Conservation (phyloP, 1,140 invertebrate species). For the Aphis craccivora region DNA sequence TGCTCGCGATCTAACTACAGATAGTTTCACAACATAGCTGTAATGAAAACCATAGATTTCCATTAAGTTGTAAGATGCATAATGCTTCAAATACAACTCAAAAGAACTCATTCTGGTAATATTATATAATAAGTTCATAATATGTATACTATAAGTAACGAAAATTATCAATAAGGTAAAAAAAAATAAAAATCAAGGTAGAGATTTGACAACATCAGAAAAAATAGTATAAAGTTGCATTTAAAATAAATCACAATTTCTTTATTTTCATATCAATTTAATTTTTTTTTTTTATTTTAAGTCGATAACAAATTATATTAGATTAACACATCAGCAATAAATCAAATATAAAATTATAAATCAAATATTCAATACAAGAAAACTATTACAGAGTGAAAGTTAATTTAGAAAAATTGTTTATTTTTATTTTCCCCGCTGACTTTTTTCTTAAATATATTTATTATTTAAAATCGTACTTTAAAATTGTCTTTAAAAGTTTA, state of each 20-base stretch:
- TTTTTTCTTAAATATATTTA: neutral
- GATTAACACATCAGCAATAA: too few species aligned
- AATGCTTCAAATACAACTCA: neutral
- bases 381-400: neutral
- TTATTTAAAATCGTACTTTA: neutral
- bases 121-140: neutral
- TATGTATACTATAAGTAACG: neutral
- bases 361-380: neutral
- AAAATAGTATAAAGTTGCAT: neutral
- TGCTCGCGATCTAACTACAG: neutral
- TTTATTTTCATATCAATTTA: neutral
- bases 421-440: neutral
- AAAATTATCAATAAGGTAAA: neutral
- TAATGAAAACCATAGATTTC: neutral
- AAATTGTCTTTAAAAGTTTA: slow-evolving; percentile 10
- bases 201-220: neutral
- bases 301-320: too few species aligned
- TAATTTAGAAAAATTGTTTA: neutral
- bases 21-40: neutral
- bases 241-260: too few species aligned
- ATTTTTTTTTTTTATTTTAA: neutral
- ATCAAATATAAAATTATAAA: neutral
- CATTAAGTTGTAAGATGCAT: neutral
- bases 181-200: neutral
- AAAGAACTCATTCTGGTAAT: neutral